Evolutionary conservation across 2,113 vertebrate genomes (phyloP), one percentile per base, ranked within the genome.

Genomic region (Scophthalmus maximus): DNA sequence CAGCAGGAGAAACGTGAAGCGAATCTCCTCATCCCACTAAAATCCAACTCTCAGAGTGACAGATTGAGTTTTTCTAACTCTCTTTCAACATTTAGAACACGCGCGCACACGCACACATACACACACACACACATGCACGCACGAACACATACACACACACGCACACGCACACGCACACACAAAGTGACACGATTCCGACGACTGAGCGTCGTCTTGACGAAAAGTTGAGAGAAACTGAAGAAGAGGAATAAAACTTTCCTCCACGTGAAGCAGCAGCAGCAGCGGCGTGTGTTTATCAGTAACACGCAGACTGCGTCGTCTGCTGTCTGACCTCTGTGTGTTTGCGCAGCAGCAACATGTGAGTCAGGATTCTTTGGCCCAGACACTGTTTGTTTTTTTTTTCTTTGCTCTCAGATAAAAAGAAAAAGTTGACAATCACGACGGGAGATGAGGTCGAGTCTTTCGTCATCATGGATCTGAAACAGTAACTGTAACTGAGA

Each of bases 1-100:
- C 63, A 81, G 74, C 75, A 25, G 42, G 23, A 70, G 79, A 82
- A 85, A 87, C n/a, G 17, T 77, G 73, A 83, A 75, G 63, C 79
- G 23, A 51, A 46, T 77, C 72, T 32, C 55, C 8, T 60, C 71
- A 26, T 68, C 58, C 53, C 8, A 36, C 59, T 1, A 65, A 23
- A 53, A 44, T 23, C 53, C 76, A 63, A 36, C 74, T 64, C 56
- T 47, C 29, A 57, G 79, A 64, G 73, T 72, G 77, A 80, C 66
- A 32, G 36, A 53, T 34, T 78, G 38, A 47, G 44, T 73, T 79
- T 80, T 63, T 62, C 25, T 46, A 63, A 70, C 62, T 40, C 18
- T 50, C 46, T 74, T 78, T 80, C 29, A 62, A 76, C 78, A 68
- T 42, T 6, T 17, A 52, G 57, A 46, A 73, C 36, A 5, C 46